Base-by-base conservation (phyloP, 2,797 vertebrate species). In the Sebastes diaconus region DNA sequence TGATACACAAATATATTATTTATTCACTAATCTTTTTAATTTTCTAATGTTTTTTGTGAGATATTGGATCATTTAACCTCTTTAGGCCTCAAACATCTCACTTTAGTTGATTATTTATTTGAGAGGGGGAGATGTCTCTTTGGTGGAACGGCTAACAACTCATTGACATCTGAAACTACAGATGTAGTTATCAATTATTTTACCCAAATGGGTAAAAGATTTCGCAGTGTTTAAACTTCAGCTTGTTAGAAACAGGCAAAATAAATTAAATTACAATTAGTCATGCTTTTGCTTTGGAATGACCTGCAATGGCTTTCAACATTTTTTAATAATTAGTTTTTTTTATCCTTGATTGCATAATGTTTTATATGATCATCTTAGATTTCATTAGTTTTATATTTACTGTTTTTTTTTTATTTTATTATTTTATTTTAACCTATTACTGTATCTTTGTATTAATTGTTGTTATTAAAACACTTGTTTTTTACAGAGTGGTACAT, bases 151-250 rank as follows among this genome's bases (percentile, higher is more conserved):
- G 18, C 8, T 22, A 60, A 30, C 8, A 46, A 42, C 27, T 24
- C 12, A 39, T 14, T 14, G 24, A 25, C 12, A 25, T 32, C 42
- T 46, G 42, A 46, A 46, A 46, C 39, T 42, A 42, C 39, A 42
- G 5, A 42, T 42, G 39, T 42, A 42, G 39, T 42, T 42, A 42
- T 42, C 39, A 16, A 42, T 42, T 42, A 42, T 16, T 42, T 42
- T 42, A 42, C 12, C 0, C 12, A 39, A 50, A 50, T 20, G 8
- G 46, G 16, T 50, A 50, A 50, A 50, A 0, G 0, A 0, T 20
- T 50, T 20, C 42, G 3, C 42, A 18, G 46, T 8, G 46, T 50
- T 50, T 50, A 50, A 20, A 50, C 18, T 50, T 7, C 16, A 50
- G 0, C 46, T 50, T 20, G 6, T n/a, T 52, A n/a, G 50, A 10